These are phyloP conservation scores for Eidolon helvum DNA, from an alignment of 2,113 vertebrate genomes.

Conservation along the genomic window DNA sequence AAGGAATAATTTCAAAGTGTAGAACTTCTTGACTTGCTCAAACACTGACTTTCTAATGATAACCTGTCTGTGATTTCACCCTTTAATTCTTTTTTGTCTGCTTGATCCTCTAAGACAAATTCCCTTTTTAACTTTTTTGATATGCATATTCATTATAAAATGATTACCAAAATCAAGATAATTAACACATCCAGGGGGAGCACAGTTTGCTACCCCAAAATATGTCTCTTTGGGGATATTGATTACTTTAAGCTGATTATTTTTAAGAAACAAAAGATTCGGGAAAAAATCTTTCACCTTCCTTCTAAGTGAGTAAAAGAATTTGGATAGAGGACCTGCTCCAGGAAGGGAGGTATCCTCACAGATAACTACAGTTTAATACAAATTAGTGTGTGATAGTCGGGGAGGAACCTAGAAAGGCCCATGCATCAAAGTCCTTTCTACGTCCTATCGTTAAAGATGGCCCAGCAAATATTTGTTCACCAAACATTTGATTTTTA, in stretches of 20 bases:
- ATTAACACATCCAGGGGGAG: background rate
- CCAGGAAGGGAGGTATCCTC: background rate
- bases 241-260: background rate
- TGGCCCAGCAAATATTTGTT: background rate
- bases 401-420: background rate
- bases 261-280: background rate
- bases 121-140: background rate
- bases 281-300: background rate
- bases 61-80: background rate
- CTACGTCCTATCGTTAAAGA: background rate
- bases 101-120: background rate
- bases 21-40: background rate
- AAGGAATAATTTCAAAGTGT: background rate
- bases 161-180: background rate
- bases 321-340: background rate
- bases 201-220: background rate
- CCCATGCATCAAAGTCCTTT: background rate
- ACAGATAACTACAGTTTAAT: background rate
- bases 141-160: background rate
- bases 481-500: background rate
- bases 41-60: background rate
- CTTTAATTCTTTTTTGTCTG: background rate
- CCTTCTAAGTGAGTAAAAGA: background rate
- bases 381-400: background rate
- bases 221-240: background rate